phyloP scores from a whole-genome alignment of 1,140 invertebrate genomes.

The Lasaia peninsularis region DNA sequence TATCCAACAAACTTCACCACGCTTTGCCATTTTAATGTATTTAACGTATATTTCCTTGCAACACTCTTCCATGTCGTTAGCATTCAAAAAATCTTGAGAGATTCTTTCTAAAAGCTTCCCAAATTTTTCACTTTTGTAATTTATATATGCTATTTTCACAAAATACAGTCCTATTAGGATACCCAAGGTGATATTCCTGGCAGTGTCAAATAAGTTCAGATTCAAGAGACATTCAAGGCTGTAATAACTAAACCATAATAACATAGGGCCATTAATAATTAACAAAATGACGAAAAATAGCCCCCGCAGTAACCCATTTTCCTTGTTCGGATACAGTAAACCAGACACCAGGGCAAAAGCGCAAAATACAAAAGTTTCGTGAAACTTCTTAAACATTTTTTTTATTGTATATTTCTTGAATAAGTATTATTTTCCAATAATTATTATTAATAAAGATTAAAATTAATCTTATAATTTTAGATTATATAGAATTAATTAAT shows the following conservation, averaged over 20 bases:
- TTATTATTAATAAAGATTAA: too few species aligned
- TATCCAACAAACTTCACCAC: slow-evolving; percentile 46
- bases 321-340: slow-evolving; percentile 47
- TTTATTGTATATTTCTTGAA: too few species aligned
- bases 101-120: slow-evolving; percentile 41
- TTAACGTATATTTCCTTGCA: slow-evolving; percentile 44
- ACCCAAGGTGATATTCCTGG: slow-evolving; percentile 46
- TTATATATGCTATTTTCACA: slow-evolving; percentile 46
- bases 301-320: slow-evolving; percentile 28
- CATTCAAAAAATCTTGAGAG: slow-evolving; percentile 41
- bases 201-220: slow-evolving; percentile 41
- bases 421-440: too few species aligned
- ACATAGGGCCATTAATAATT: slow-evolving; percentile 29
- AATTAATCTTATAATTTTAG: too few species aligned
- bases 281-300: slow-evolving; percentile 31
- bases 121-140: slow-evolving; percentile 37
- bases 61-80: slow-evolving; percentile 42
- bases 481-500: too few species aligned
- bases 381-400: slow-evolving; percentile 43
- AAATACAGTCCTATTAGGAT: slow-evolving; percentile 45
- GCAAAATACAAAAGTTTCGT: slow-evolving; percentile 51
- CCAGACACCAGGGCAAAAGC: slow-evolving; percentile 44
- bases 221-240: slow-evolving; percentile 38
- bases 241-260: slow-evolving; percentile 49
- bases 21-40: slow-evolving; percentile 43